Evolutionary conservation across 2,797 vertebrate genomes (phyloP).

Genomic region (Intellagama lesueurii): DNA sequence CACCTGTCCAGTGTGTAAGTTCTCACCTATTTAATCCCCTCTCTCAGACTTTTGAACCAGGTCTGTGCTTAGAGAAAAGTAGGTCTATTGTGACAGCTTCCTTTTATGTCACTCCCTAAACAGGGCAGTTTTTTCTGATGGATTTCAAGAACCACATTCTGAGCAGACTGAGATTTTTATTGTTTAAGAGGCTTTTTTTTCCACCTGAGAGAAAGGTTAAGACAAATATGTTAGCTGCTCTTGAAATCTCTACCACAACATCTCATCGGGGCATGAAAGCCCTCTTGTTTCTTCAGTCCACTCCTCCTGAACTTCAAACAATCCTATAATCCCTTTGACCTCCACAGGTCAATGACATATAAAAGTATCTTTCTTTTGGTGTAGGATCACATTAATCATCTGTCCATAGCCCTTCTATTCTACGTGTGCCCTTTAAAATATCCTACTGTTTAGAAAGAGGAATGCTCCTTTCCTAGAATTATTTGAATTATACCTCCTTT

Average conservation of each 20-base stretch:
- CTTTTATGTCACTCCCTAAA: slow-evolving; percentile 19
- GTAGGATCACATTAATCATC: slow-evolving; percentile 71
- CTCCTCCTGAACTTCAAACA: slow-evolving; percentile 74
- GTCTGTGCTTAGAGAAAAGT: slow-evolving; percentile 10
- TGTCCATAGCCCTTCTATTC: slow-evolving; percentile 60
- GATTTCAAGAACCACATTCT: slow-evolving; percentile 31
- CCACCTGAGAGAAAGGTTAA: slow-evolving; percentile 73
- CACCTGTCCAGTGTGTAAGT: not conserved
- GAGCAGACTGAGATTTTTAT: slow-evolving; percentile 46
- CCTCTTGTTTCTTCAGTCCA: slow-evolving; percentile 68
- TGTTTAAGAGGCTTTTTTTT: slow-evolving; percentile 57
- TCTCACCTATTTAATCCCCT: not conserved
- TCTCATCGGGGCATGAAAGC: slow-evolving; percentile 72
- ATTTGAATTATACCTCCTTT: slow-evolving; percentile 31
- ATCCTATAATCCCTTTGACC: slow-evolving; percentile 72
- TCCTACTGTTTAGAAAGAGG: slow-evolving; percentile 58
- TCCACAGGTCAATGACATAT: slow-evolving; percentile 71
- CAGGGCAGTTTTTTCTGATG: rapidly evolving
- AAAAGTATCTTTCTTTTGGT: slow-evolving; percentile 74
- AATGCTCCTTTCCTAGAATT: slow-evolving; percentile 35
- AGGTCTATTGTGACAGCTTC: not conserved
- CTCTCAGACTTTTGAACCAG: not conserved
- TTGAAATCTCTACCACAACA: slow-evolving; percentile 68
- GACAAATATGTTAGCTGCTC: slow-evolving; percentile 66
- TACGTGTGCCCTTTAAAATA: slow-evolving; percentile 35